Evolutionary conservation across 2,113 vertebrate species (phyloP), one percentile per base, ranked within the genome.

Genomic region (Macquaria australasica): DNA sequence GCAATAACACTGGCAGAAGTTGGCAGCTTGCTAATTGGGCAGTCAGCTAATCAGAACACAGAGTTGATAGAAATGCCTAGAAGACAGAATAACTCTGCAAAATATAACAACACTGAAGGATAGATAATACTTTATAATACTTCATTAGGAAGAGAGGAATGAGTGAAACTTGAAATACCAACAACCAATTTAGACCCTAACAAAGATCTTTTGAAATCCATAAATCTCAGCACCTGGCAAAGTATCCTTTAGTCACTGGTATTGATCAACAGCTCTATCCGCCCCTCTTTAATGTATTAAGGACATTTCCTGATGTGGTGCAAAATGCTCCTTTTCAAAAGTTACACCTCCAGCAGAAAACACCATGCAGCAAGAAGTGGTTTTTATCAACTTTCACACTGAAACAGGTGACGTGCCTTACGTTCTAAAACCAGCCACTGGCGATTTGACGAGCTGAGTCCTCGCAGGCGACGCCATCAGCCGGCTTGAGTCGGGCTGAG

Each of bases 11-110:
- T 39, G 48, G 45, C 34, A 79, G 74, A 79, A 70, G 75, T 34
- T 86, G 74, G 62, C 74, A 84, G 56, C 51, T 71, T 79, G 70
- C 66, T 88, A 74, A 87, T 87, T 73, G 85, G 58, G 11, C 73
- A 73, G 48, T 58, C 21, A 23, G 39, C 23, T 74, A 85, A 74
- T 77, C 78, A 50, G 59, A 71, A 20, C 70, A 45, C 45, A 71
- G 28, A 28, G 15, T 43, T 67, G 31, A 72, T 39, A 78, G 79
- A 78, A 85, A 87, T 43, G 28, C 76, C 37, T 23, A 25, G 34
- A 41, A 80, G 58, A 53, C 37, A 31, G 58, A 71, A 59, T n/a
- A 20, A 23, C 58, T 11, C 66, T 59, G 39, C 39, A 23, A 50
- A 74, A 75, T 55, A 48, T 77, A 78, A 37, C 56, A 71, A 58